A percentile compares a stretch with the other conserved stretches of the same genome.
Evolutionary conservation across 1,140 invertebrate genomes (phyloP).

Genomic region (Homarus americanus): DNA sequence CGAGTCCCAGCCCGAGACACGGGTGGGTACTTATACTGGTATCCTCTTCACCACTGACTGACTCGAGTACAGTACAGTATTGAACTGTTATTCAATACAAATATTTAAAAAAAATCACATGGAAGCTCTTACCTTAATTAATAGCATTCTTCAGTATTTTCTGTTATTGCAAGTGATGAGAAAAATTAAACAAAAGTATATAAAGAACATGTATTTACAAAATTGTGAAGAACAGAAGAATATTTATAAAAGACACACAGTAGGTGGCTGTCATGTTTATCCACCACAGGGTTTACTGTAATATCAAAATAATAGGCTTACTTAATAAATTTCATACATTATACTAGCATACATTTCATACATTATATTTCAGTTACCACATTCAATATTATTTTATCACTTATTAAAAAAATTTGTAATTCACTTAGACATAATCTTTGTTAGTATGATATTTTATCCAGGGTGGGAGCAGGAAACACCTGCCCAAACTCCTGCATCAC

Average conservation of each 20-base stretch:
- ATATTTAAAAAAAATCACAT: too few relatives aligned
- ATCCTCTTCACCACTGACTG: too few relatives aligned
- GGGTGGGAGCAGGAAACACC: neutral
- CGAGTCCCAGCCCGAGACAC: too few relatives aligned
- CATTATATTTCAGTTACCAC: neutral
- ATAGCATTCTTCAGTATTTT: too few relatives aligned
- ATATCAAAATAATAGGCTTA: neutral
- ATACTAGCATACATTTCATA: neutral
- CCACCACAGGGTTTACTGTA: neutral
- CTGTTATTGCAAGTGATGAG: too few relatives aligned
- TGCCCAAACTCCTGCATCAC: neutral
- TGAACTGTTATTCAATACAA: too few relatives aligned
- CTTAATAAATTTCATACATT: neutral
- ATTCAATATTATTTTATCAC: neutral
- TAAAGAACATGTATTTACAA: slow-evolving; percentile 5
- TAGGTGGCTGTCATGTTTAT: neutral
- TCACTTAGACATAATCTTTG: neutral
- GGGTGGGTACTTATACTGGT: too few relatives aligned
- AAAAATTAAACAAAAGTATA: neutral
- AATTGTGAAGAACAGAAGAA: neutral
- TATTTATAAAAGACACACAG: neutral
- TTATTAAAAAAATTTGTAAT: neutral
- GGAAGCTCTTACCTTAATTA: too few relatives aligned
- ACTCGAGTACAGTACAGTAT: too few relatives aligned
- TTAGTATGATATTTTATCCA: neutral